Evolutionary conservation across 2,888 invertebrate species (phyloP).

Genomic region (Drosophila phalerata): DNA sequence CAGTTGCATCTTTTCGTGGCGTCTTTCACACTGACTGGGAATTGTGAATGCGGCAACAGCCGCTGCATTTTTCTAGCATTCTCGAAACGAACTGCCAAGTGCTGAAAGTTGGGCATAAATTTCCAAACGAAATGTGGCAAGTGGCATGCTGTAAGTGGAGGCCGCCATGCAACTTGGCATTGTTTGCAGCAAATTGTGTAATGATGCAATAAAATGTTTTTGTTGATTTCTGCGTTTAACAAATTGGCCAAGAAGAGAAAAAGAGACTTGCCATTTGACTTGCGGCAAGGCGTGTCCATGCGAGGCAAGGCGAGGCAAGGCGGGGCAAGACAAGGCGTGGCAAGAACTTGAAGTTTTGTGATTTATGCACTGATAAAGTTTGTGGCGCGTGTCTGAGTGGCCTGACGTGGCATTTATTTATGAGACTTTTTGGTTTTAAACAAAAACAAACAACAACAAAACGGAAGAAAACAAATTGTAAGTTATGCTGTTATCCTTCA

Average conservation of each 20-base stretch:
- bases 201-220: conserved; percentile 68
- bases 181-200: conserved; percentile 61
- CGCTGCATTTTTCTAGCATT: conserved; percentile 20
- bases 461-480: conserved; percentile 19
- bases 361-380: conserved; percentile 70
- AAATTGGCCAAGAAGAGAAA: conserved; percentile 48
- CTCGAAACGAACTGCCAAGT: conserved; percentile 10
- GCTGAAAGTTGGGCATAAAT: conserved; percentile 41
- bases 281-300: conserved; percentile 20
- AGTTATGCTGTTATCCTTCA: conserved; percentile 22
- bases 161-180: conserved; percentile 26
- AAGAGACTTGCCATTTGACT: conserved; percentile 22
- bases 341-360: conserved; percentile 53
- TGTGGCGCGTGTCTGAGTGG: conserved; percentile 60
- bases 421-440: conserved; percentile 49
- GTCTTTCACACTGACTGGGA: not conserved
- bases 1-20: conserved; percentile 6
- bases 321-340: conserved; percentile 22
- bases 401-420: conserved; percentile 63
- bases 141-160: conserved; percentile 7
- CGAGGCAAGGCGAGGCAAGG: not conserved
- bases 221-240: conserved; percentile 61
- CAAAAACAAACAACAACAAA: conserved; percentile 31
- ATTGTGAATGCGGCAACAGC: conserved; percentile 17
- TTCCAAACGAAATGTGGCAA: conserved; percentile 18